These are phyloP conservation scores for Xenopus borealis DNA, from an alignment of 2,113 vertebrate species.

Conservation along the genomic window DNA sequence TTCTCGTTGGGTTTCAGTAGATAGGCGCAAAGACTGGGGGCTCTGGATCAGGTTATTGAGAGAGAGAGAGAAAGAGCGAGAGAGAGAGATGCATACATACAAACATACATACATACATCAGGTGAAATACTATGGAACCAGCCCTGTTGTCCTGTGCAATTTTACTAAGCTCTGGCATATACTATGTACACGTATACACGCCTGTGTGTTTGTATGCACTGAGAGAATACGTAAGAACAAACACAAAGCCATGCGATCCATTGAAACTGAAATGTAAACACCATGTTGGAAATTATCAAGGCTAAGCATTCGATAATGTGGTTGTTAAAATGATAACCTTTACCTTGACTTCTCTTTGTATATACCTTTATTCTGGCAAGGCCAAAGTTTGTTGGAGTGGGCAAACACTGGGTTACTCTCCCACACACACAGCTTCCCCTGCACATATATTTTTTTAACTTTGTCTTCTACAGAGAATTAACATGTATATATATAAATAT, in stretches of 20 bases:
- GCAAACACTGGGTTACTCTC: slow-evolving; percentile 30
- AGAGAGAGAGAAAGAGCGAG: background rate
- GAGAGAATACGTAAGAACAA: no score
- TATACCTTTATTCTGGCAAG: background rate
- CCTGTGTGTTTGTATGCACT: no score
- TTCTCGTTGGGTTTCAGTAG: no score
- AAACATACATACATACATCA: background rate
- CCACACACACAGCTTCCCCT: slow-evolving; percentile 6
- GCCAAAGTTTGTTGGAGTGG: slow-evolving; percentile 17
- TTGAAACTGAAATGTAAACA: background rate
- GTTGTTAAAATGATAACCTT: slow-evolving; percentile 29
- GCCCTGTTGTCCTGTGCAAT: no score
- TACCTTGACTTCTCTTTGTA: slow-evolving; percentile 2
- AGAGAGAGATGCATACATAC: background rate
- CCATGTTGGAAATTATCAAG: background rate
- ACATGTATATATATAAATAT: no score
- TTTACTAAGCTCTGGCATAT: no score
- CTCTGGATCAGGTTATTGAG: no score
- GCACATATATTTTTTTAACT: no score
- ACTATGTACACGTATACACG: background rate
- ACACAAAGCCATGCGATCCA: no score
- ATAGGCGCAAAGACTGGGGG: no score
- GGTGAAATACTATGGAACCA: no score
- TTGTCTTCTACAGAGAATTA: no score
- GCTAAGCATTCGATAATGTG: background rate